Percentiles rank a stretch among this genome's conserved stretches.
Evolutionary conservation across 1,140 invertebrate species (phyloP).

Genomic region (Eumeta japonica): DNA sequence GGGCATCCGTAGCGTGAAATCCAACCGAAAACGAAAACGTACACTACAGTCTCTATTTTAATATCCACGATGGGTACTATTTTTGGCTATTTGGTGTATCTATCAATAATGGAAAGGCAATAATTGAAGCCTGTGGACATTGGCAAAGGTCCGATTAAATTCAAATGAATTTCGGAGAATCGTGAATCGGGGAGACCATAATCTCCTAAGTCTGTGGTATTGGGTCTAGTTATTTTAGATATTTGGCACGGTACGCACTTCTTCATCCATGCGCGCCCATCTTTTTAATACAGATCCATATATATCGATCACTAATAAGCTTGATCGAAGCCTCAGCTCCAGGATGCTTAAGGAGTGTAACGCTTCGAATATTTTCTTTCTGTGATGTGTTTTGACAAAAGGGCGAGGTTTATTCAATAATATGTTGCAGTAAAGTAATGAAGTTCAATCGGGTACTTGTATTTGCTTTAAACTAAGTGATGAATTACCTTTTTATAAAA

Average conservation of each 20-base stretch:
- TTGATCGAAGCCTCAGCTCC: not conserved
- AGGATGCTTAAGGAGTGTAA: too few species aligned
- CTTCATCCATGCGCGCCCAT: constrained; percentile 12
- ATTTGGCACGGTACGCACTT: constrained; percentile 21
- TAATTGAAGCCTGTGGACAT: constrained; percentile 24
- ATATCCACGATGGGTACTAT: constrained; percentile 28
- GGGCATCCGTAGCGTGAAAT: constrained; percentile 24
- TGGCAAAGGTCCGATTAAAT: constrained; percentile 33
- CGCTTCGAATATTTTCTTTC: too few species aligned
- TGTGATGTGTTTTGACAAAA: not conserved
- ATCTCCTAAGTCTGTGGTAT: constrained; percentile 9
- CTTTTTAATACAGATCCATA: constrained; percentile 17
- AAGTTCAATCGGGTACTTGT: not conserved
- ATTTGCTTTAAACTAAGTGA: not conserved
- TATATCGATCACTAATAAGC: constrained; percentile 6
- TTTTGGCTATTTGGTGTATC: constrained; percentile 41
- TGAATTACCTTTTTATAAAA: not conserved
- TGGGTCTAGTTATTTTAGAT: constrained; percentile 17
- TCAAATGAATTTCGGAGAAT: constrained; percentile 22
- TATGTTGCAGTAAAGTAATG: not conserved
- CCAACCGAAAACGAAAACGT: constrained; percentile 27
- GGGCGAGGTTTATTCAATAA: not conserved
- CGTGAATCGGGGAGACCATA: not conserved
- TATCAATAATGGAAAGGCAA: constrained; percentile 33
- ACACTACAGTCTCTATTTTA: constrained; percentile 11